Base-by-base conservation (phyloP, 2,797 vertebrate genomes). In the Caiman crocodilus region DNA sequence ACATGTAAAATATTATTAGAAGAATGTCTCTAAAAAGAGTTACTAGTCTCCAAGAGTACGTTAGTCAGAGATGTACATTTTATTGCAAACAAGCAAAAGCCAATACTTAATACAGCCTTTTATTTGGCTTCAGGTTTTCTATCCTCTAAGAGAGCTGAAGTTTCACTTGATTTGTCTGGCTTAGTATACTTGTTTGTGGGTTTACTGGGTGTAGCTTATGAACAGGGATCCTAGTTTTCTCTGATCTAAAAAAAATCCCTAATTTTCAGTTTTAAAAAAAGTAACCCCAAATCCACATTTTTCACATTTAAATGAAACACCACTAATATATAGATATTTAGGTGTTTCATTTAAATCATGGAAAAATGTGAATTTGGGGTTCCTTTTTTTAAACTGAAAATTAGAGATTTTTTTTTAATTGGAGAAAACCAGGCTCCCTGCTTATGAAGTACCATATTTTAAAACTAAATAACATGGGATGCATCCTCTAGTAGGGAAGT, bases 381-480 rank as follows among this genome's bases (percentile, higher is more conserved):
- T 50, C 10, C 42, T 50, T 50, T 50, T 50, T 50, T 50, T 10
- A 50, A 50, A 50, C 42, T 50, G 35, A 50, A 50, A 50, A 50
- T 50, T 50, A 50, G 9, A 10, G 42, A 50, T 50, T 50, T 50
- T 10, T 35, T 50, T 50, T 50, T 3, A 50, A 50, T 50, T 10
- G 11, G 42, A 50, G 42, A 50, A 50, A 50, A 50, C 42, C 42
- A 50, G 42, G 42, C 10, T 50, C 42, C 42, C 42, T 50, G 42
- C 35, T 86, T 90, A 90, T 59, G 73, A 87, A 86, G 35, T 84
- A 56, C 16, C 57, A 7, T 63, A 75, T 81, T 87, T 92, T 64
- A 92, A 77, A 90, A 79, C 32, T 15, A 83, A 91, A 21, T 25
- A 86, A 74, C 42, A 32, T 2, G 8, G 32, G 87, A 65, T 50